Evolutionary conservation across 2,888 invertebrate species (phyloP).

Genomic region (Nephrotoma appendiculata): DNA sequence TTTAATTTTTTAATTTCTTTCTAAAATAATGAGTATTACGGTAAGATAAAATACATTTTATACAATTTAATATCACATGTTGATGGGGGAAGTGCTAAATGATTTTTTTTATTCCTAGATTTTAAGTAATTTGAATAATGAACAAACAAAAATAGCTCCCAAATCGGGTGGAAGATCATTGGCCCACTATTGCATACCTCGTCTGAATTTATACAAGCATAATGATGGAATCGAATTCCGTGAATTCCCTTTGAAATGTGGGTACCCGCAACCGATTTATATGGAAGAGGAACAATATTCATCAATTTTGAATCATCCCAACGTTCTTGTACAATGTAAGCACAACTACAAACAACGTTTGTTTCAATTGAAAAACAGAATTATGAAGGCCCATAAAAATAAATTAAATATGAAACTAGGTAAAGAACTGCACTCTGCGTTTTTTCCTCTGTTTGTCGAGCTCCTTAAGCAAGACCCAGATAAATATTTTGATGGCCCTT

Average conservation of each 20-base stretch:
- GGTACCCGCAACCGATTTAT: background rate
- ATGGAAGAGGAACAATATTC: background rate
- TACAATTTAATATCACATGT: too few relatives aligned
- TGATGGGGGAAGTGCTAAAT: too few relatives aligned
- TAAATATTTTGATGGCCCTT: slow-evolving; percentile 22
- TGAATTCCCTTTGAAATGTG: background rate
- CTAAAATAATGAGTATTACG: too few relatives aligned
- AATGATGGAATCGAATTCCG: background rate
- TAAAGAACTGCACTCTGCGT: background rate
- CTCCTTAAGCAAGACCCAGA: slow-evolving; percentile 18
- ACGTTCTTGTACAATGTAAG: background rate
- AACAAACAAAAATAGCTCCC: background rate
- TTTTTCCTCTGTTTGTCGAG: slow-evolving; percentile 13
- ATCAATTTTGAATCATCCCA: background rate
- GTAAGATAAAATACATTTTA: too few relatives aligned
- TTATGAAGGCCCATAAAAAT: background rate
- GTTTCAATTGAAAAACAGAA: background rate
- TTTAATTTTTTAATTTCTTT: too few relatives aligned
- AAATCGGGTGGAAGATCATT: background rate
- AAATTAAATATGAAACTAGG: background rate
- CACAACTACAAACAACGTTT: background rate
- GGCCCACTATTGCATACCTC: background rate
- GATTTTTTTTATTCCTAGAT: background rate
- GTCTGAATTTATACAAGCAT: background rate
- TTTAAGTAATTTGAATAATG: background rate